phyloP scores from a whole-genome alignment of 2,888 invertebrate species.

The Tetragonisca angustula region DNA sequence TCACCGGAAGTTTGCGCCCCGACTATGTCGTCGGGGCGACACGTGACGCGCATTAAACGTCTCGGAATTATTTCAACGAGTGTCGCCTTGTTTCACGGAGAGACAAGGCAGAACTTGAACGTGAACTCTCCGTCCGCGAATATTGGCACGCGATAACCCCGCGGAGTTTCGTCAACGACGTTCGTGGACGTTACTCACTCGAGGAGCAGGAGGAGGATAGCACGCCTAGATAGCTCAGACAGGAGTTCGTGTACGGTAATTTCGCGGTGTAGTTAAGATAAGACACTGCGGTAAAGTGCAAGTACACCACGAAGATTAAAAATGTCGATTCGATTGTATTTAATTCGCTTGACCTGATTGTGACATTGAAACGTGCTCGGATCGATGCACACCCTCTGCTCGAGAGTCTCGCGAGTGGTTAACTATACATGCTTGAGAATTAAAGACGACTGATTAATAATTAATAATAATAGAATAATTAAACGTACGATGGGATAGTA shows the following conservation, averaged over 20 bases:
- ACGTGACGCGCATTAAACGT: slow-evolving; percentile 68
- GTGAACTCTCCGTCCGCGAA: slow-evolving; percentile 48
- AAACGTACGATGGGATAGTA: too few relatives aligned
- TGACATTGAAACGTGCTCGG: neutral
- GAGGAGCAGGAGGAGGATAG: neutral
- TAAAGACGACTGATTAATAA: neutral
- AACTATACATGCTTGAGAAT: neutral
- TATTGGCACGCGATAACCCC: slow-evolving; percentile 28
- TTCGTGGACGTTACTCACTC: slow-evolving; percentile 61
- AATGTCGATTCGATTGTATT: neutral
- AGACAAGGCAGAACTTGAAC: slow-evolving; percentile 35
- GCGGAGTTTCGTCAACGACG: slow-evolving; percentile 42
- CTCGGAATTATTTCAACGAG: slow-evolving; percentile 72
- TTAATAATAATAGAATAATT: too few relatives aligned
- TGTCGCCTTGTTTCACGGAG: slow-evolving; percentile 58
- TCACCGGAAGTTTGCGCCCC: slow-evolving; percentile 57
- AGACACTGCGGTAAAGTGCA: neutral
- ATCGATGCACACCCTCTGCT: neutral
- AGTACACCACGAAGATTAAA: neutral
- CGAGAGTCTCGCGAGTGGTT: neutral
- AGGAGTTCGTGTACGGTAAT: neutral
- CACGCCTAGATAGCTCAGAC: slow-evolving; percentile 11
- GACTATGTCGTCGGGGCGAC: slow-evolving; percentile 53
- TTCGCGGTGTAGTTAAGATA: too few relatives aligned
- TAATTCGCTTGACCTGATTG: neutral